Percentiles rank a stretch among this genome's conserved stretches.
phyloP scores from a whole-genome alignment of 2,888 invertebrate species.

The Sminthurinus aureus region DNA sequence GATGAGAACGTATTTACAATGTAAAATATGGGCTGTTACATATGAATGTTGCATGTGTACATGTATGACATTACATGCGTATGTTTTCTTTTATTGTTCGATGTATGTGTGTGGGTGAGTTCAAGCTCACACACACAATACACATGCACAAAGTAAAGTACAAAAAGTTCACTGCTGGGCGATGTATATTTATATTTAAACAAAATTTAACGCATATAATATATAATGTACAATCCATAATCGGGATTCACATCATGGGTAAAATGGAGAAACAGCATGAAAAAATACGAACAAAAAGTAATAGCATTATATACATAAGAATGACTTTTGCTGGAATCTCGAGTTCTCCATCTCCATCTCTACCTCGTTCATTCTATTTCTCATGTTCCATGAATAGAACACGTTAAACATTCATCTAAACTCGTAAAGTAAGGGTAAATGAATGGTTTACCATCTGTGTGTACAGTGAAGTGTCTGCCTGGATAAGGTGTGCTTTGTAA shows the following conservation, averaged over 20 bases:
- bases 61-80: no score
- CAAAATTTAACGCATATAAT: no score
- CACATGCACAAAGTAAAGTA: no score
- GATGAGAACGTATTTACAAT: neutral
- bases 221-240: no score
- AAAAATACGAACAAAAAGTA: neutral
- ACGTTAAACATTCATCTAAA: constrained; percentile 9
- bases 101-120: neutral
- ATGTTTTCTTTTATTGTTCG: neutral
- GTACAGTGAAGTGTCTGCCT: constrained; percentile 9
- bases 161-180: no score
- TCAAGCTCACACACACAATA: no score
- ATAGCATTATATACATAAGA: neutral
- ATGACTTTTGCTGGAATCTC: no score
- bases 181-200: no score
- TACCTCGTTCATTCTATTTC: neutral
- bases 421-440: constrained; percentile 14
- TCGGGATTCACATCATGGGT: neutral
- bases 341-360: no score
- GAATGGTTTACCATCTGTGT: constrained; percentile 16
- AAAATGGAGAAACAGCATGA: neutral
- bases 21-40: no score
- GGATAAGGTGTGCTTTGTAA: neutral
- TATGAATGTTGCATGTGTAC: no score
- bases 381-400: constrained; percentile 7